Base-by-base conservation (phyloP, 1,140 invertebrate species). In the Anadara kagoshimensis region DNA sequence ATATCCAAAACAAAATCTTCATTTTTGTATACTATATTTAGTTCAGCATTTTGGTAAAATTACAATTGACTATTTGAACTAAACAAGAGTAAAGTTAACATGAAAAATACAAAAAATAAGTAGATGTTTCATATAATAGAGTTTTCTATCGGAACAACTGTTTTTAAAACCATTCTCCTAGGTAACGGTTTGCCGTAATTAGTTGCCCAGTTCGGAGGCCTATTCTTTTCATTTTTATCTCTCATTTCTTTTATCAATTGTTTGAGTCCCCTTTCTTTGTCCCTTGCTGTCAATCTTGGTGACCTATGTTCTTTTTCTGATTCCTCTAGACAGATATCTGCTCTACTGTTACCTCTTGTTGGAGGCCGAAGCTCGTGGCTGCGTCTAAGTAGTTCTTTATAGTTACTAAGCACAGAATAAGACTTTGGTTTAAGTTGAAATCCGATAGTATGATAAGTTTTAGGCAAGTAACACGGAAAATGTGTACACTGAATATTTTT, bases 341-440 rank as follows among this genome's bases (percentile, higher is more conserved):
- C n/a, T n/a, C 45, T 51, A 3, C 5, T 51, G 5, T 49, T 12
- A 20, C 53, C 24, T 5, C 45, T 51, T n/a, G 62, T 64, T 36
- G 62, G 62, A 1, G 62, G 62, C 36, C 62, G 44, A 41, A 64
- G 16, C 3, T 64, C 62, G 5, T 26, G 20, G 18, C 62, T 64
- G 18, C 62, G 24, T n/a, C 49, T 53, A 45, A 51, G 62, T 53
- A 64, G 24, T 22, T 64, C 62, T 36, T 43, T 45, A n/a, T 64
- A 64, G 47, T 64, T 64, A 36, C 62, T 64, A 7, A 64, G 62
- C 53, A 51, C 53, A n/a, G 62, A 64, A 43, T 64, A 64, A n/a
- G 62, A 64, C 26, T 11, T 64, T 12, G 62, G 14, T n/a, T 12
- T 14, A 41, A 51, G 29, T 41, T 64, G 62, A 36, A 26, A 26